A percentile compares a stretch with the other conserved stretches of the same genome.
Conservation (phyloP, 2,113 vertebrate species). For the Elanoides forficatus region DNA sequence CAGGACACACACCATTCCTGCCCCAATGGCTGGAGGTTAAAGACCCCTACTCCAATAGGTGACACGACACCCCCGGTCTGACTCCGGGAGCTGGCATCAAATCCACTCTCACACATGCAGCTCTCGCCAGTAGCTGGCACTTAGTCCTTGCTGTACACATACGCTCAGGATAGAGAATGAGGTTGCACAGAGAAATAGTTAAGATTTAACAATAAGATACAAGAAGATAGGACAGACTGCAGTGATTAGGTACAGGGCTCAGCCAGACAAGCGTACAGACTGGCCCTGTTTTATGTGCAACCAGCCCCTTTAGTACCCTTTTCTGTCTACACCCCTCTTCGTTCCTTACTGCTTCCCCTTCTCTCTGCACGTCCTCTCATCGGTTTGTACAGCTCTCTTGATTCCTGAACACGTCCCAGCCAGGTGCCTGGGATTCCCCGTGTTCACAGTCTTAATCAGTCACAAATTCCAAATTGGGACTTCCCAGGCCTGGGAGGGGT, state of each 20-base stretch:
- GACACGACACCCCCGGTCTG: fast-evolving
- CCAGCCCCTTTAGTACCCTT: neutral
- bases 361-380: fast-evolving
- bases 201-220: neutral
- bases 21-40: neutral
- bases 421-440: neutral
- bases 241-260: neutral
- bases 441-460: neutral
- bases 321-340: neutral
- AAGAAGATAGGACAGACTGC: neutral
- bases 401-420: neutral
- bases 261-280: neutral
- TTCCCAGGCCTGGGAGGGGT: neutral
- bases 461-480: neutral
- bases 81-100: neutral
- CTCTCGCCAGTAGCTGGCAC: neutral
- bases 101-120: neutral
- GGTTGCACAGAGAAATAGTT: neutral
- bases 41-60: neutral
- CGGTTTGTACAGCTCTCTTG: neutral
- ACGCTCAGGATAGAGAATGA: neutral
- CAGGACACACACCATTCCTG: neutral
- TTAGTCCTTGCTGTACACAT: neutral
- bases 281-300: neutral
- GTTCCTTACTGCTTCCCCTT: neutral